Conservation (phyloP, 2,113 vertebrate species). For the Scopus umbretta region DNA sequence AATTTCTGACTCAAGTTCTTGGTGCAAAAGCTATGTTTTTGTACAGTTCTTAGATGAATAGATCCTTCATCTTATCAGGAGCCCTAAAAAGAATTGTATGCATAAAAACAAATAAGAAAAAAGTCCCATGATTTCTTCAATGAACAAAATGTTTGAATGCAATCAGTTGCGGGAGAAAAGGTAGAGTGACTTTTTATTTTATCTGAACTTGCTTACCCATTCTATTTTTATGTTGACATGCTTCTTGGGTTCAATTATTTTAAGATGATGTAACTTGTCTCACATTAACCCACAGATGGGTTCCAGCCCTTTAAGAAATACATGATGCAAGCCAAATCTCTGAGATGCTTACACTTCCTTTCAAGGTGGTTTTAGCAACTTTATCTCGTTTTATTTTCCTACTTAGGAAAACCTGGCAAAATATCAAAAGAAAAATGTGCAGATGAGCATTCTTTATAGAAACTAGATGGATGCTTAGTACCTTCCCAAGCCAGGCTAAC, state of each 20-base stretch:
- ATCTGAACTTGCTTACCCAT: neutral
- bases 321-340: neutral
- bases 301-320: slow-evolving; percentile 33
- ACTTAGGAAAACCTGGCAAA: slow-evolving; percentile 13
- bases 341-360: slow-evolving; percentile 11
- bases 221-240: neutral
- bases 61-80: neutral
- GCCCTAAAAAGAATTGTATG: neutral
- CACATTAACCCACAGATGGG: neutral
- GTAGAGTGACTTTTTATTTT: neutral
- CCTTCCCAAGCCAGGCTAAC: slow-evolving; percentile 15
- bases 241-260: neutral
- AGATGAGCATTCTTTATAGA: slow-evolving; percentile 30
- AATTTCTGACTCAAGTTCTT: neutral
- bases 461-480: slow-evolving; percentile 15
- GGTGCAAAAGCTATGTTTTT: neutral
- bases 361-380: neutral
- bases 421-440: neutral
- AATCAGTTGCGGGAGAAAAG: neutral
- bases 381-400: neutral
- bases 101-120: neutral
- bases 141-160: neutral
- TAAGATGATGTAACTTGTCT: neutral
- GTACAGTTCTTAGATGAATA: neutral
- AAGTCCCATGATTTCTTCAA: neutral